Evolutionary conservation across 2,797 vertebrate genomes (phyloP).

Genomic region (Propithecus perrieri): DNA sequence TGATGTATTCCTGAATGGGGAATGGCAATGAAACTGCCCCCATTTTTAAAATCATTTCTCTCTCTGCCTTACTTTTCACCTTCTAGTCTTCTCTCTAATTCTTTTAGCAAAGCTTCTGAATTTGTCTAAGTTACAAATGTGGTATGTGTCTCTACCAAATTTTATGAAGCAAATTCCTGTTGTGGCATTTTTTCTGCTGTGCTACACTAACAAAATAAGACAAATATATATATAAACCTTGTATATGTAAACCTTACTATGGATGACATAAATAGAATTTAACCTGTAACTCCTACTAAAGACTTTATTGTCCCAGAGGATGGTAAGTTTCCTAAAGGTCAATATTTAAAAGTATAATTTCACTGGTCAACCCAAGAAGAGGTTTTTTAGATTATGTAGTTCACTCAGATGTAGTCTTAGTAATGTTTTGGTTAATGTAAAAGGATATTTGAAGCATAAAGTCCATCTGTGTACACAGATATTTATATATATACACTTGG

Average conservation of each 20-base stretch:
- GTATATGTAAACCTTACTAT: background rate
- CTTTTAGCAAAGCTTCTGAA: conserved; percentile 20
- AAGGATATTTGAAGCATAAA: background rate
- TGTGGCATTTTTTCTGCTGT: background rate
- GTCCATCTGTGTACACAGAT: background rate
- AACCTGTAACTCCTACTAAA: background rate
- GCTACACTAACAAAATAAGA: background rate
- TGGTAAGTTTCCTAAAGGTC: background rate
- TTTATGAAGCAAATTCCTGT: background rate
- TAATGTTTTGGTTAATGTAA: background rate
- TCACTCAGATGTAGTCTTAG: background rate
- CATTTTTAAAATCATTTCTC: background rate
- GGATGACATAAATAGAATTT: background rate
- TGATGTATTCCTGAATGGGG: background rate
- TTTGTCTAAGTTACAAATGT: background rate
- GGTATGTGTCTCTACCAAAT: background rate
- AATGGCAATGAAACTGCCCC: background rate
- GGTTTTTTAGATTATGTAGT: background rate
- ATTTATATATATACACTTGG: background rate
- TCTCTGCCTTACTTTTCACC: background rate
- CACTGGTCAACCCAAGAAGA: background rate
- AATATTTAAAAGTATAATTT: background rate
- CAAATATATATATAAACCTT: background rate
- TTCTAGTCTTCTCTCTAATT: background rate
- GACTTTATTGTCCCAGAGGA: background rate